Conservation (phyloP, 2,113 vertebrate genomes). For the Phrynosoma blainvillii region DNA sequence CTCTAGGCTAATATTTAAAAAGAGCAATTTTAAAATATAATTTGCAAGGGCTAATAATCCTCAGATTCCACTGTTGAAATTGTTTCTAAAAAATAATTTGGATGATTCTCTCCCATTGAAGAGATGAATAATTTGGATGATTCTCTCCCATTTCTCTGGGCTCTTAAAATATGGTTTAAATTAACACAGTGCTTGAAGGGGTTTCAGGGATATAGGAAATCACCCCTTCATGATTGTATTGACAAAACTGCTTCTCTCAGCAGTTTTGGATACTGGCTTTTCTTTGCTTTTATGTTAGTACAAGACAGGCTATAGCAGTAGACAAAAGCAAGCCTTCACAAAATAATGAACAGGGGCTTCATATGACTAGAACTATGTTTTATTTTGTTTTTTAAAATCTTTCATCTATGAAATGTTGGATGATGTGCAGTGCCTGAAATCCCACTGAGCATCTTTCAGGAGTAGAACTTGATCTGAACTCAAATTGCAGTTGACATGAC, state of each 20-base stretch:
- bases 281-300: no score
- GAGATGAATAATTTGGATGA: no score
- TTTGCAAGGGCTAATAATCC: neutral
- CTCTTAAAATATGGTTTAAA: no score
- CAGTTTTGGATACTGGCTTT: no score
- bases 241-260: no score
- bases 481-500: neutral
- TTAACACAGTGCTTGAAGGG: no score
- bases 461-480: no score
- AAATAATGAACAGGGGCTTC: neutral
- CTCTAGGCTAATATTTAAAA: neutral
- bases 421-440: neutral
- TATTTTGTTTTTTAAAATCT: neutral
- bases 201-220: no score
- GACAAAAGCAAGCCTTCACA: neutral
- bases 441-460: neutral
- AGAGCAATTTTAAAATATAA: neutral
- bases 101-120: no score
- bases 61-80: neutral
- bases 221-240: no score
- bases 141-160: no score
- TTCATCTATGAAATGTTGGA: neutral
- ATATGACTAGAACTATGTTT: neutral
- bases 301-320: neutral
- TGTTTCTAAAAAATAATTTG: no score